phyloP scores from a whole-genome alignment of 1,140 invertebrate species.

The Sycophaga agraensis region DNA sequence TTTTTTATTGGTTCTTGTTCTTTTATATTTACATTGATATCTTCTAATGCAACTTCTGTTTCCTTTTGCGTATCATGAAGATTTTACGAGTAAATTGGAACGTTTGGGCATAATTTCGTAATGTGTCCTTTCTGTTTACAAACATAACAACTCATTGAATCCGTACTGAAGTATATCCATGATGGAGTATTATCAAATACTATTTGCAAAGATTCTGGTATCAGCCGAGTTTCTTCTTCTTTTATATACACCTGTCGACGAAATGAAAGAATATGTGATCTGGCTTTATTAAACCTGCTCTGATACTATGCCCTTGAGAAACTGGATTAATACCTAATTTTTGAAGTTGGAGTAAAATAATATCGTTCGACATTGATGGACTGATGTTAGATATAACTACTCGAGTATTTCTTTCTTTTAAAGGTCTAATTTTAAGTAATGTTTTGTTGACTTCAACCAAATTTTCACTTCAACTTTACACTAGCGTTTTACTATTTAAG shows the following conservation, averaged over 20 bases:
- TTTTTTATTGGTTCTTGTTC: too few relatives aligned
- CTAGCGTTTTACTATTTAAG: neutral
- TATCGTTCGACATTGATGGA: neutral
- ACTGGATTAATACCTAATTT: neutral
- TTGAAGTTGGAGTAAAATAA: neutral
- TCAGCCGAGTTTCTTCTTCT: neutral
- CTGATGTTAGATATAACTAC: neutral
- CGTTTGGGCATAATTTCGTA: neutral
- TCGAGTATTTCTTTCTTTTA: neutral
- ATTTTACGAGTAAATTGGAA: too few relatives aligned
- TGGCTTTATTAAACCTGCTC: neutral
- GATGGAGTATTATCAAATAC: neutral
- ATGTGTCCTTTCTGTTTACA: neutral
- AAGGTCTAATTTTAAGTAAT: neutral
- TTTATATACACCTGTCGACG: neutral
- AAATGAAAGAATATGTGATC: neutral
- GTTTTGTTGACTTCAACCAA: neutral
- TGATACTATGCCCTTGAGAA: neutral
- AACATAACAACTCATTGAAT: neutral
- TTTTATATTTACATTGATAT: too few relatives aligned
- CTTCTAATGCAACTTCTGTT: too few relatives aligned
- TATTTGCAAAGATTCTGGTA: neutral
- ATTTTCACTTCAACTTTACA: neutral
- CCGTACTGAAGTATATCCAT: neutral
- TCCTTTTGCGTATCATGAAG: too few relatives aligned